These are phyloP conservation scores for Eristalis tenax DNA, from an alignment of 2,888 invertebrate species.

Conservation along the genomic window DNA sequence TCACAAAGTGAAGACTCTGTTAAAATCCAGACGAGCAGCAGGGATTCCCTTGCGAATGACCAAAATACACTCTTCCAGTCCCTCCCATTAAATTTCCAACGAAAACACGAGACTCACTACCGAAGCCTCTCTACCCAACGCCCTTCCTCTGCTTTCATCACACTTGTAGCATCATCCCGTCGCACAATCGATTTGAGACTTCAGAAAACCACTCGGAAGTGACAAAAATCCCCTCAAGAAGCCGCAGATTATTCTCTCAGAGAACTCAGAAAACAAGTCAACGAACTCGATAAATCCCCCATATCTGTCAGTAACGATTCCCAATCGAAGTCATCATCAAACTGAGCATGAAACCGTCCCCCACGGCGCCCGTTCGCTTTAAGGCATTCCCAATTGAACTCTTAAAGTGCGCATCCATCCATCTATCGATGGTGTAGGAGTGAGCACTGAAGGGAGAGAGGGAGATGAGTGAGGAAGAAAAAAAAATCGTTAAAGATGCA, in stretches of 20 bases:
- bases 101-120: no score
- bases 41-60: no score
- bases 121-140: no score
- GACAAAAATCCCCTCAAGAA: neutral
- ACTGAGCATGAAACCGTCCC: neutral
- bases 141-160: neutral
- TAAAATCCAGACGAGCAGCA: no score
- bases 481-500: slow-evolving; percentile 21
- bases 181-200: neutral
- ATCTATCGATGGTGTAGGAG: no score
- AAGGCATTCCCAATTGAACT: neutral
- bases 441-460: neutral
- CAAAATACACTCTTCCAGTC: no score
- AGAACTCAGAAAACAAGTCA: neutral
- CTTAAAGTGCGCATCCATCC: neutral
- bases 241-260: neutral
- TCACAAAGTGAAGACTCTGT: no score
- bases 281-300: neutral
- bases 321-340: neutral
- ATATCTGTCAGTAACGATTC: neutral
- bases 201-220: neutral
- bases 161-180: neutral
- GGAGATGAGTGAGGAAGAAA: neutral
- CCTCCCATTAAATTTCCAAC: no score
- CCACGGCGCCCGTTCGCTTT: neutral